Conservation (phyloP, 2,888 invertebrate species). For the Parasteatoda lunata region DNA sequence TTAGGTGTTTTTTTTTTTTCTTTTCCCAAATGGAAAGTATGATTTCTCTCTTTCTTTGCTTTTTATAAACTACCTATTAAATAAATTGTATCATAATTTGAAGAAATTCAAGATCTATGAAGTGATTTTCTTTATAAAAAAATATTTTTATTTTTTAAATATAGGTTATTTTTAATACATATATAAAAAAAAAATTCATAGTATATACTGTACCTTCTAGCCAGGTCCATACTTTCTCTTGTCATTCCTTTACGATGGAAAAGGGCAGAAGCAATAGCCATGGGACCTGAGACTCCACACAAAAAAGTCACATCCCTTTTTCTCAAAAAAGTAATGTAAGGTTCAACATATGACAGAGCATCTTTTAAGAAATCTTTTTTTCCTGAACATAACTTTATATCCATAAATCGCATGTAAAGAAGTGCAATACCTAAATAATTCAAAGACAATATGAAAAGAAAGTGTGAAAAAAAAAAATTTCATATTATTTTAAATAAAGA, state of each 20-base stretch:
- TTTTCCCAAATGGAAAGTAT: background rate
- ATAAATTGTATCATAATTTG: background rate
- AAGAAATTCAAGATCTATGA: background rate
- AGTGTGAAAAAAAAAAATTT: background rate
- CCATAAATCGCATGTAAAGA: slow-evolving; percentile 59
- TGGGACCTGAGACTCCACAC: slow-evolving; percentile 82
- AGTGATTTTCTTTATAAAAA: background rate
- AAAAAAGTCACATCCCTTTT: slow-evolving; percentile 80
- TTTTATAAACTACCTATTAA: background rate
- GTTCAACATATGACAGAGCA: slow-evolving; percentile 51
- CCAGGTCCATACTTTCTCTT: slow-evolving; percentile 76
- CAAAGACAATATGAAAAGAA: background rate
- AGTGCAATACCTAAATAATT: slow-evolving; percentile 58
- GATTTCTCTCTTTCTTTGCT: background rate
- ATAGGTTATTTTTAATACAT: no score
- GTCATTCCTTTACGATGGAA: slow-evolving; percentile 78
- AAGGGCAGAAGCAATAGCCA: slow-evolving; percentile 80
- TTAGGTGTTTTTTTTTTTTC: background rate
- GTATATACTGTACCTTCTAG: slow-evolving; percentile 30
- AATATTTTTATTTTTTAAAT: no score
- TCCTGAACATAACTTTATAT: slow-evolving; percentile 30
- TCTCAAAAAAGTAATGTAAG: slow-evolving; percentile 71
- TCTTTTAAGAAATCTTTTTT: slow-evolving; percentile 50
- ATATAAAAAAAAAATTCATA: background rate
- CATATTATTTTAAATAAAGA: background rate